Conservation (phyloP, 2,888 invertebrate genomes). For the Liopterus haemorrhoidalis region DNA sequence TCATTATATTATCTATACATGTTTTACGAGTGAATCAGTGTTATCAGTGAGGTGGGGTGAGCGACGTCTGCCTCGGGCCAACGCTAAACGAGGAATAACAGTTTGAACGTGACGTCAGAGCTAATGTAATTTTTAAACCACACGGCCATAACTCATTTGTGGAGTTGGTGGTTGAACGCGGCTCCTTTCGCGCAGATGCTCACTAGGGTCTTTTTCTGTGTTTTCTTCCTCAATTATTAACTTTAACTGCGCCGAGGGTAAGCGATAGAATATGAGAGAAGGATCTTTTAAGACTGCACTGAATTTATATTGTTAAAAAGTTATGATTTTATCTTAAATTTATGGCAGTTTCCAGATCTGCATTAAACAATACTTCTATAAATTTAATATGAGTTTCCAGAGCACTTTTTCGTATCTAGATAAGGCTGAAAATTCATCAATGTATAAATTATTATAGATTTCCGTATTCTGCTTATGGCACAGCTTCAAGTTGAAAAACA, state of each 20-base stretch:
- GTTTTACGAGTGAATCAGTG: constrained; percentile 45
- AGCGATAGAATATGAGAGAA: constrained; percentile 22
- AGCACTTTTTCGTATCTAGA: no score
- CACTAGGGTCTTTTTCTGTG: neutral
- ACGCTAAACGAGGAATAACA: constrained; percentile 47
- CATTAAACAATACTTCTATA: no score
- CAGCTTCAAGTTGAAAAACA: no score
- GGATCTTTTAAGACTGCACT: no score
- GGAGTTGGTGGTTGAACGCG: constrained; percentile 1
- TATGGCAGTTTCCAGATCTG: no score
- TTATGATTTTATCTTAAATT: no score
- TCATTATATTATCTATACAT: constrained; percentile 48
- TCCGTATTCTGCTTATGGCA: no score
- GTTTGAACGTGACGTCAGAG: constrained; percentile 43
- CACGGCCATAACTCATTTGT: constrained; percentile 36
- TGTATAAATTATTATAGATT: no score
- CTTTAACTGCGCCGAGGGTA: constrained; percentile 14
- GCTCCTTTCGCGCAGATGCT: neutral
- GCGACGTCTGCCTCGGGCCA: constrained; percentile 23
- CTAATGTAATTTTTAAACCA: constrained; percentile 43
- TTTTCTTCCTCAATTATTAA: constrained; percentile 16
- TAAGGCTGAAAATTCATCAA: no score
- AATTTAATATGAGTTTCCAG: no score
- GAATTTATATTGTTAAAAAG: no score
- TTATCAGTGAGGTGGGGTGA: constrained; percentile 40